Evolutionary conservation across 2,797 vertebrate species (phyloP).

Genomic region (Smutsia temminckii): DNA sequence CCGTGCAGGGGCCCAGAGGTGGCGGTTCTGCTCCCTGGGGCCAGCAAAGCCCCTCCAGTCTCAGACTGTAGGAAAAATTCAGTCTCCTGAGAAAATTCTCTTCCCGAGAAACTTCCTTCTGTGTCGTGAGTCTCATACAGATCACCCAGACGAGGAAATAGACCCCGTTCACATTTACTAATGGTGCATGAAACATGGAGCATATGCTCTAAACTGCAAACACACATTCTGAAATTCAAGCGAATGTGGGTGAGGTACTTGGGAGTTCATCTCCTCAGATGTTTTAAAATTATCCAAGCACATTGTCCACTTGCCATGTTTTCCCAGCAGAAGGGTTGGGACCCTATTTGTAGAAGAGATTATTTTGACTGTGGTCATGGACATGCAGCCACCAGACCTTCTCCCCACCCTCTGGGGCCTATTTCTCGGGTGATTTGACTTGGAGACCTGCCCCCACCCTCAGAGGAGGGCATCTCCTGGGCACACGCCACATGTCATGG

Average conservation of each 20-base stretch:
- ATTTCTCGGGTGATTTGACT: no score
- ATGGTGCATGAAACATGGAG: background rate
- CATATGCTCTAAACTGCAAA: background rate
- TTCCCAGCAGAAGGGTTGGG: accelerated
- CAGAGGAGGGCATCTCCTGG: background rate
- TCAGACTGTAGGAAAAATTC: background rate
- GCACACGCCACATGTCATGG: accelerated
- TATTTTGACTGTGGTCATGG: background rate
- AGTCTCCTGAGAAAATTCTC: background rate
- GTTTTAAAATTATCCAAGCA: background rate
- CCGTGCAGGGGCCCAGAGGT: no score
- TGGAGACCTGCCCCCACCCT: background rate
- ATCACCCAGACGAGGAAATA: background rate
- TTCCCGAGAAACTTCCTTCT: background rate
- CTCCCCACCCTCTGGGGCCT: background rate
- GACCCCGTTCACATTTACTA: background rate
- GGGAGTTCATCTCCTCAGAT: background rate
- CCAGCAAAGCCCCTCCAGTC: background rate
- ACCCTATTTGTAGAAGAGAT: no score
- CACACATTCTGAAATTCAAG: background rate
- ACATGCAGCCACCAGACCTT: no score
- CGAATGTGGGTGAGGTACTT: background rate
- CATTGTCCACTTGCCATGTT: background rate
- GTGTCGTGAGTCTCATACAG: background rate
- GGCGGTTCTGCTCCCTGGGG: background rate